These are phyloP conservation scores for Callaeas wilsoni DNA, from an alignment of 2,113 vertebrate genomes.

Conservation along the genomic window DNA sequence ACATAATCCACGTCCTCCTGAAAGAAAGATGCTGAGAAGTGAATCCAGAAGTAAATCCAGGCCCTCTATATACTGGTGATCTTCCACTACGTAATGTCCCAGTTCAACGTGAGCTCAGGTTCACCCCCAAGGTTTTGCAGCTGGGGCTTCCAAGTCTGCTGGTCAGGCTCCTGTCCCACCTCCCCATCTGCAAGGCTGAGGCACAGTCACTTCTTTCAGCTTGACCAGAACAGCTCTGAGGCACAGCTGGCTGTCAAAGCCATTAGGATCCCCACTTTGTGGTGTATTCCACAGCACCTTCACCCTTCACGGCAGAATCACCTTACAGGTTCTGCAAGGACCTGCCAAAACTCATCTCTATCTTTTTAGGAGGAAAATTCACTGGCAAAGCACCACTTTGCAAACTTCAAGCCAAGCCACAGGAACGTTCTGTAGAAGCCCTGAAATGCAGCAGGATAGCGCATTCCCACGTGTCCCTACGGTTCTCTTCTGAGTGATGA, in stretches of 20 bases:
- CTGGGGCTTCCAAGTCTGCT: background rate
- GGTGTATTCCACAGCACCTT: background rate
- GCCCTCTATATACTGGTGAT: background rate
- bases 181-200: background rate
- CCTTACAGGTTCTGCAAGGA: background rate
- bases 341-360: background rate
- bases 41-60: background rate
- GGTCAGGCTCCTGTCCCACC: background rate
- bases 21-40: background rate
- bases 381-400: background rate
- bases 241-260: background rate
- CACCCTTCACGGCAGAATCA: background rate
- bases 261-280: background rate
- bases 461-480: accelerated
- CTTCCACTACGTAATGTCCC: background rate
- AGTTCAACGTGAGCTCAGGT: background rate
- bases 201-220: background rate
- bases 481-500: background rate
- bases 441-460: background rate
- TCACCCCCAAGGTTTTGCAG: background rate
- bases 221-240: background rate
- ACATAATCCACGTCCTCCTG: background rate
- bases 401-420: background rate
- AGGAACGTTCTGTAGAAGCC: background rate
- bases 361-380: background rate